Percentiles rank a stretch among this genome's conserved stretches.
phyloP scores from a whole-genome alignment of 2,797 vertebrate species.

The Tragopan temminckii region DNA sequence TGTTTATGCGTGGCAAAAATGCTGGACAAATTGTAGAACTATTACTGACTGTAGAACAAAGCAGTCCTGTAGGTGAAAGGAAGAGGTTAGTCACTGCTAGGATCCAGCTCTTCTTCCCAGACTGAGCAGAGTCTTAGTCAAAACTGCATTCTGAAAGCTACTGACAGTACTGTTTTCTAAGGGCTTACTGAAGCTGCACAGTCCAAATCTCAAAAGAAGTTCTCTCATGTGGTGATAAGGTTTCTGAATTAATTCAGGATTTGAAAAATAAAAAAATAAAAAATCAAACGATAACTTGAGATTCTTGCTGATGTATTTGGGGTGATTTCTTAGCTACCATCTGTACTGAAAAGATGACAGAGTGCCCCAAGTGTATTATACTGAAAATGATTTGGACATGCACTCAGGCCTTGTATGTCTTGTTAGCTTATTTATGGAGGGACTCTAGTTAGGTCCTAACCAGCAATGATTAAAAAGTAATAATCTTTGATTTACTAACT shows the following conservation, averaged over 20 bases:
- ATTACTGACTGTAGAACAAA: background rate
- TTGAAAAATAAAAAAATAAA: background rate
- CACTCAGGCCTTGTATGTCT: background rate
- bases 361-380: rapidly evolving
- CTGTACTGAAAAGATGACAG: rapidly evolving
- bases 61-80: background rate
- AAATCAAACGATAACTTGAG: background rate
- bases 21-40: background rate
- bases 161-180: background rate
- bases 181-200: background rate
- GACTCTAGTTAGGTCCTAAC: background rate
- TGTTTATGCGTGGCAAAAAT: rapidly evolving
- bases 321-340: rapidly evolving
- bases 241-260: background rate
- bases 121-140: background rate
- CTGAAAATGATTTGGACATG: rapidly evolving
- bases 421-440: background rate
- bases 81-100: background rate
- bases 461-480: background rate
- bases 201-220: background rate
- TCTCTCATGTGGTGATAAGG: background rate
- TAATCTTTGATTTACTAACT: background rate
- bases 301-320: background rate
- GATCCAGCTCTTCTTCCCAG: background rate
- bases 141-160: background rate